These are phyloP conservation scores for Carcharodon carcharias DNA, from an alignment of 2,797 vertebrate genomes.

Conservation along the genomic window DNA sequence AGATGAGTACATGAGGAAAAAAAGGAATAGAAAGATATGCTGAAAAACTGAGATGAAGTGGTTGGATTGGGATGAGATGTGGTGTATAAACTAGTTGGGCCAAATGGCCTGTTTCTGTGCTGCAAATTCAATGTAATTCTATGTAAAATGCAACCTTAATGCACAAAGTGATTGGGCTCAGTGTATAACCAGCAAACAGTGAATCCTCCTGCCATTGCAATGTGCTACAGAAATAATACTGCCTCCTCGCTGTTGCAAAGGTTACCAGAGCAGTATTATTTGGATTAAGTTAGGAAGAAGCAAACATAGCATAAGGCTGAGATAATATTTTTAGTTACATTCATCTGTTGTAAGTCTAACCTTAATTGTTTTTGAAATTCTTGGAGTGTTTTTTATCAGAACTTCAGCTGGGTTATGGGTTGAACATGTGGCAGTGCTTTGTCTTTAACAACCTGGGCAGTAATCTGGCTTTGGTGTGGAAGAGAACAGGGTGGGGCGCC, in stretches of 20 bases:
- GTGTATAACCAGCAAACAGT: background rate
- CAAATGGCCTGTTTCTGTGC: too few species aligned
- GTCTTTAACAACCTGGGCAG: background rate
- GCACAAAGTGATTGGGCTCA: background rate
- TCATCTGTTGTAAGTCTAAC: background rate
- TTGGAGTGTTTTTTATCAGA: background rate
- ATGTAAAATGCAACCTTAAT: background rate
- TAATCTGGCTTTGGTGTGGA: background rate
- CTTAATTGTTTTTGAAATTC: background rate
- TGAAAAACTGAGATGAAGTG: too few species aligned
- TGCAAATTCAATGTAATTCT: too few species aligned
- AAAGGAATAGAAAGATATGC: too few species aligned
- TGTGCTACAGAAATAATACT: background rate
- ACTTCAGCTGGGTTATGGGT: background rate
- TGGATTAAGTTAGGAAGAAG: background rate
- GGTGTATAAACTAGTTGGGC: too few species aligned
- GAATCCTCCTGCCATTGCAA: background rate
- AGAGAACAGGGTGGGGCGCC: too few species aligned
- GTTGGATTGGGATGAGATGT: too few species aligned
- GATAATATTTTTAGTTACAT: background rate
- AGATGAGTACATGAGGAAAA: too few species aligned
- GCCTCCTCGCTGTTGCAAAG: background rate
- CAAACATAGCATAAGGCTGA: background rate
- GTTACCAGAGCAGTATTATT: background rate
- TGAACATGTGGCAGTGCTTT: background rate